phyloP scores from a whole-genome alignment of 2,888 invertebrate species.

The Hirtodrosophila confusa region DNA sequence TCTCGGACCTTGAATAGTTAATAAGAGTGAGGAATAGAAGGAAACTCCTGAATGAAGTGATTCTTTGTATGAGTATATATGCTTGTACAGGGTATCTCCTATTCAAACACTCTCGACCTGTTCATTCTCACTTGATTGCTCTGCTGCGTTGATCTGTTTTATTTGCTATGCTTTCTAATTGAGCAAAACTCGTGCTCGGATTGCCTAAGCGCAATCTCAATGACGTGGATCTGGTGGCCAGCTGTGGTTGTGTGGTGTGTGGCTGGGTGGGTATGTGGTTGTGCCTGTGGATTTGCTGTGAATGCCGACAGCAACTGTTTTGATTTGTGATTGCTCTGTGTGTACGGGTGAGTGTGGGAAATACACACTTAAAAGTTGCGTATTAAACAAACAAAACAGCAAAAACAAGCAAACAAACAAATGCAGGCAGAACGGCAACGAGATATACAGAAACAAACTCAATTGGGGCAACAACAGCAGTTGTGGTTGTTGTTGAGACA shows the following conservation, averaged over 20 bases:
- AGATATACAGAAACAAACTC: slow-evolving; percentile 18
- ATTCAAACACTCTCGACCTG: not conserved
- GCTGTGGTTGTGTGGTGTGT: not conserved
- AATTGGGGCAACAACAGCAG: slow-evolving; percentile 8
- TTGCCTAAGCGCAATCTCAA: slow-evolving; percentile 56
- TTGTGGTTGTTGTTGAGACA: not conserved
- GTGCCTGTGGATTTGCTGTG: slow-evolving; percentile 7
- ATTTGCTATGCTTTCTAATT: slow-evolving; percentile 72
- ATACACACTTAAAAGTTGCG: slow-evolving; percentile 51
- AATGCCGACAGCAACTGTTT: slow-evolving; percentile 32
- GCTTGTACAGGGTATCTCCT: no score
- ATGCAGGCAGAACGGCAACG: slow-evolving; percentile 18
- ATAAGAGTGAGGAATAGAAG: no score
- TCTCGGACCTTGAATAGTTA: no score
- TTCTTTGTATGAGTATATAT: no score
- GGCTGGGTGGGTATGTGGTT: not conserved
- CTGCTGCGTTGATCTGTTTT: slow-evolving; percentile 43
- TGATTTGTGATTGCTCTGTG: slow-evolving; percentile 32
- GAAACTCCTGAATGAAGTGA: no score
- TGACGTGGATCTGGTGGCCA: slow-evolving; percentile 43
- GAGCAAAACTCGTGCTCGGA: slow-evolving; percentile 70
- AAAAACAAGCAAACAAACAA: slow-evolving; percentile 37
- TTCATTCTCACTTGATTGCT: slow-evolving; percentile 4
- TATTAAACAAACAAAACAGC: slow-evolving; percentile 51
- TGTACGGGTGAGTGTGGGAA: slow-evolving; percentile 5